These are phyloP conservation scores for Spinus olivaceus DNA, from an alignment of 2,797 vertebrate genomes.

Conservation along the genomic window DNA sequence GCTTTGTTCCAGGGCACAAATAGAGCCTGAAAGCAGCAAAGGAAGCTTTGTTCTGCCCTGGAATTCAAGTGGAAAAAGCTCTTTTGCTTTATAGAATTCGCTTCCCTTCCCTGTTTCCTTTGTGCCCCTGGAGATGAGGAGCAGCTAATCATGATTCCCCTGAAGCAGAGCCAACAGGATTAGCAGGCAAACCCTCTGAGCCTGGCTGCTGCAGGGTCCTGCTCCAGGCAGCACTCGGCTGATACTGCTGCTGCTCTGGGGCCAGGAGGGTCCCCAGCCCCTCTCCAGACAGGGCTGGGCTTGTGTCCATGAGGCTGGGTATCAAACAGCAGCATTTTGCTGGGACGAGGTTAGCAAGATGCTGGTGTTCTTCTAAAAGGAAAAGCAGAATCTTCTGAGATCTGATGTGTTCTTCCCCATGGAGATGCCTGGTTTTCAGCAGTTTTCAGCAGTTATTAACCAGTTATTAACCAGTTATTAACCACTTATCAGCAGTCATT, in stretches of 20 bases:
- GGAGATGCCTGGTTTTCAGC: too few relatives aligned
- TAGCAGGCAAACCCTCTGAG: not conserved
- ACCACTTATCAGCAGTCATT: too few relatives aligned
- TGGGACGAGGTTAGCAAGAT: accelerated
- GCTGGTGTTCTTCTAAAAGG: not conserved
- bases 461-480: too few relatives aligned
- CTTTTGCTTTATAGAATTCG: not conserved
- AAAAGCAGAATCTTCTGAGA: not conserved
- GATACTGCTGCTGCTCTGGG: not conserved
- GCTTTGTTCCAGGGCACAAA: not conserved
- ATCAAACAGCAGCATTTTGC: not conserved
- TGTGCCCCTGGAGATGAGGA: not conserved
- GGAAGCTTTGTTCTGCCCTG: not conserved
- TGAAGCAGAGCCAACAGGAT: not conserved
- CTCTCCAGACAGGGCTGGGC: not conserved
- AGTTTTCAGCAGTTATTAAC: too few relatives aligned
- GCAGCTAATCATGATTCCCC: not conserved
- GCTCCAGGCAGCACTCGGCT: not conserved
- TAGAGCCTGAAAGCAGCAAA: not conserved
- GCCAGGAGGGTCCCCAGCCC: not conserved
- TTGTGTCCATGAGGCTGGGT: accelerated
- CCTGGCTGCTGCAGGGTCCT: not conserved
- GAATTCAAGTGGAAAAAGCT: not conserved
- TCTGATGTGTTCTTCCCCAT: not conserved
- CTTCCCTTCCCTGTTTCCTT: not conserved